Evolutionary conservation across 2,888 invertebrate genomes (phyloP).

Genomic region (Omphaloscelis lunosa): DNA sequence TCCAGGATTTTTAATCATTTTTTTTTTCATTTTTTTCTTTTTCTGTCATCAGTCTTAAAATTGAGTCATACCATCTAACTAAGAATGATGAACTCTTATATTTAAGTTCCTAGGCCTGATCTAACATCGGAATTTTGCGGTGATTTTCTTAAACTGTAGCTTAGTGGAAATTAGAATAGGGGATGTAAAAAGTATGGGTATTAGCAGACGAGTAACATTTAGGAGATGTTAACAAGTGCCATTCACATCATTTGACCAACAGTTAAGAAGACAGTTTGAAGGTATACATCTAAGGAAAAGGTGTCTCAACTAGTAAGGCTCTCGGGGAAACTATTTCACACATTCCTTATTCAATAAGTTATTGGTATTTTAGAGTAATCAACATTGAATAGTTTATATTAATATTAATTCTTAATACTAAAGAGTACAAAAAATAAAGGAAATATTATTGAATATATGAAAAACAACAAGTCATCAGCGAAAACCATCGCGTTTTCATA

Average conservation of each 20-base stretch:
- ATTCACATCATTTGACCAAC: conserved; percentile 69
- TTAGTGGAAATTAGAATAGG: conserved; percentile 77
- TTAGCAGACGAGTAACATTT: conserved; percentile 78
- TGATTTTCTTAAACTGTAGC: conserved; percentile 67
- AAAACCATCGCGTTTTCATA: conserved; percentile 88
- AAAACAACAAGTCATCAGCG: conserved; percentile 90
- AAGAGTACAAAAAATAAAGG: conserved; percentile 91
- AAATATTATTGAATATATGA: conserved; percentile 90
- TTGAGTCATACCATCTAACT: conserved; percentile 90
- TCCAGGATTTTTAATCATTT: conserved; percentile 74
- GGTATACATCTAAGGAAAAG: conserved; percentile 88
- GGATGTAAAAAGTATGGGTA: conserved; percentile 75
- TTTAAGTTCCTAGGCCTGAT: conserved; percentile 88
- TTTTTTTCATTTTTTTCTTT: conserved; percentile 77
- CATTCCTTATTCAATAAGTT: conserved; percentile 87
- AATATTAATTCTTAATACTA: conserved; percentile 90
- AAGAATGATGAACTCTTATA: conserved; percentile 88
- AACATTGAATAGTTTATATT: conserved; percentile 90
- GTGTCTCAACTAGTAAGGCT: conserved; percentile 88
- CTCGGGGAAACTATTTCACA: conserved; percentile 89
- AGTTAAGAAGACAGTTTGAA: conserved; percentile 70
- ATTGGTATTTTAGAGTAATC: conserved; percentile 90
- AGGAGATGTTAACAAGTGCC: conserved; percentile 68
- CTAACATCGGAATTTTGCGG: conserved; percentile 76
- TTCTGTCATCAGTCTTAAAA: conserved; percentile 91